Evolutionary conservation across 2,113 vertebrate species (phyloP).

Genomic region (Actenoides hombroni): DNA sequence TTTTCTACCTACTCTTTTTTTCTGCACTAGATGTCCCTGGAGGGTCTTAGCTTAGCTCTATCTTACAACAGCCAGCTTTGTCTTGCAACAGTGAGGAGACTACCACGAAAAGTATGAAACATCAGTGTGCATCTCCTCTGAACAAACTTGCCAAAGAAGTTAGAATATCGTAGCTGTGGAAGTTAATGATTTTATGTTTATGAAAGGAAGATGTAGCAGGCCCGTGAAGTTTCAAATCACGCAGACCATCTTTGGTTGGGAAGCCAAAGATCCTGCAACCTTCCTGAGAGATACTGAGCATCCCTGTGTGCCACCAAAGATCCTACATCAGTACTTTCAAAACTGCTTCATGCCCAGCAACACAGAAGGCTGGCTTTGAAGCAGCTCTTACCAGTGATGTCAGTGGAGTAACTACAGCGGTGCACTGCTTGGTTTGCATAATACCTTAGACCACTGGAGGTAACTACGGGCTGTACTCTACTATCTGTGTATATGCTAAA

Average conservation of each 20-base stretch:
- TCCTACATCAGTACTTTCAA: not conserved
- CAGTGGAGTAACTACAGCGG: not conserved
- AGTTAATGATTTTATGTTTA: not conserved
- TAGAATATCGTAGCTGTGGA: not conserved
- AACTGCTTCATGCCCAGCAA: not conserved
- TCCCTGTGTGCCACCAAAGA: not conserved
- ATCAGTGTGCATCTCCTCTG: fast-evolving
- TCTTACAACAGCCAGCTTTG: not conserved
- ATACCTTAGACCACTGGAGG: not conserved
- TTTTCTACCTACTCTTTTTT: not conserved
- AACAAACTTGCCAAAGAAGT: not conserved
- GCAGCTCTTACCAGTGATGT: not conserved
- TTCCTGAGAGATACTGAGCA: not conserved
- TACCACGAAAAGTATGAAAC: not conserved
- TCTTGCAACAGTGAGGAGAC: not conserved
- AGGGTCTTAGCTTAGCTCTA: not conserved
- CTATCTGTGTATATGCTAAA: not conserved
- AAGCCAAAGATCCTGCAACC: not conserved
- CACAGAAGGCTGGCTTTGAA: not conserved
- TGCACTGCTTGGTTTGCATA: not conserved
- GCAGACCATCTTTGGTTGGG: not conserved
- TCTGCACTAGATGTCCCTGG: not conserved
- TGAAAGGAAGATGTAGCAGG: not conserved
- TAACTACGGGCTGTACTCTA: not conserved
- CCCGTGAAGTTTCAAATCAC: not conserved